Conservation (phyloP, 2,797 vertebrate genomes). For the Ciconia nigra region DNA sequence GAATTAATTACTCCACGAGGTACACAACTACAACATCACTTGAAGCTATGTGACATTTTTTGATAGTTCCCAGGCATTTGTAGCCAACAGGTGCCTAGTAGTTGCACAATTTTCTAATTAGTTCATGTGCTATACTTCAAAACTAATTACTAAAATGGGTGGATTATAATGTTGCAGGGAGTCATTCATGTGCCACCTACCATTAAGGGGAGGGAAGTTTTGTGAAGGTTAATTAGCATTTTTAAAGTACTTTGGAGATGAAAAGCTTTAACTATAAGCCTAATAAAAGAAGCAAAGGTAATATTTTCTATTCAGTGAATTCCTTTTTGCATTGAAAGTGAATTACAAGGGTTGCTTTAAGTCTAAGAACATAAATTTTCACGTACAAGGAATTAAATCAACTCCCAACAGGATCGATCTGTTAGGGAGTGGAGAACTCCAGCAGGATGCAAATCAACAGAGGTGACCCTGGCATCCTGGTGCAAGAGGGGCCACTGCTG, state of each 20-base stretch:
- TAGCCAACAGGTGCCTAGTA: conserved; percentile 40
- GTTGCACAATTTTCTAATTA: conserved; percentile 62
- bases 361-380: conserved; percentile 49
- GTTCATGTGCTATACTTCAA: conserved; percentile 63
- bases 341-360: conserved; percentile 36
- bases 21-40: conserved; percentile 7
- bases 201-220: conserved; percentile 54
- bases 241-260: conserved; percentile 60
- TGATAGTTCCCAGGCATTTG: conserved; percentile 34
- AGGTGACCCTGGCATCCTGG: not conserved
- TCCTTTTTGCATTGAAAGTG: conserved; percentile 5
- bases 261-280: conserved; percentile 53
- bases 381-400: conserved; percentile 35
- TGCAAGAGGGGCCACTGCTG: not conserved
- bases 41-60: conserved; percentile 8
- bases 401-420: not conserved
- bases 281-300: conserved; percentile 59
- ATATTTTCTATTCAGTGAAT: conserved; percentile 18
- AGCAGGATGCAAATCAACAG: not conserved
- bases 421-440: not conserved
- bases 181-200: conserved; percentile 58
- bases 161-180: conserved; percentile 60
- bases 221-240: conserved; percentile 66
- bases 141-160: conserved; percentile 62
- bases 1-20: conserved; percentile 23